These are phyloP conservation scores for Ophthalmolycus amberensis DNA, from an alignment of 2,113 vertebrate genomes.

Conservation along the genomic window DNA sequence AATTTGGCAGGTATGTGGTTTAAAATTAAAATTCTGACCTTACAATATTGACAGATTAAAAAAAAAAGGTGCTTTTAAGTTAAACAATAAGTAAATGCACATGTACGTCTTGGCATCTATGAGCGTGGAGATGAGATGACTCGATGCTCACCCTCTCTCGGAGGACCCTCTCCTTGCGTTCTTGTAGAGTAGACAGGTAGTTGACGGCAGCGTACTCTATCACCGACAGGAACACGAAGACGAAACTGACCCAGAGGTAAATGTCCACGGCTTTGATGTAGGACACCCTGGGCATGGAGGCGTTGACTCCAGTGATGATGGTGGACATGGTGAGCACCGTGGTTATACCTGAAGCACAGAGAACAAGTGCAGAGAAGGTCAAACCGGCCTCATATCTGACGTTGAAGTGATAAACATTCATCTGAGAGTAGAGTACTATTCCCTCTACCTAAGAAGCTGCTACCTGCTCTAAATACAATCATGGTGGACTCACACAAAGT, in stretches of 20 bases:
- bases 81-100: background rate
- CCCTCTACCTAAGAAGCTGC: background rate
- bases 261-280: constrained; percentile 93
- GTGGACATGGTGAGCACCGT: constrained; percentile 94
- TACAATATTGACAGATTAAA: too few species aligned
- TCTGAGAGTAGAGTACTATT: background rate
- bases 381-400: background rate
- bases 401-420: background rate
- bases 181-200: constrained; percentile 83
- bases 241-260: constrained; percentile 86
- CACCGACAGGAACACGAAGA: constrained; percentile 92
- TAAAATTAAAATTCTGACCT: too few species aligned
- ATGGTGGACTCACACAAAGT: background rate
- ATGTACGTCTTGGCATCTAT: background rate
- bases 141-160: constrained; percentile 66
- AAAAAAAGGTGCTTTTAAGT: background rate
- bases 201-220: constrained; percentile 90
- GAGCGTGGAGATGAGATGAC: background rate
- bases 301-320: constrained; percentile 89
- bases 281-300: constrained; percentile 85
- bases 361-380: constrained; percentile 41
- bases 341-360: constrained; percentile 90
- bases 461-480: background rate
- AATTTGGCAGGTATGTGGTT: background rate
- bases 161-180: constrained; percentile 77